Base-by-base conservation (phyloP, 1,140 invertebrate species). In the Holotrichia oblita region DNA sequence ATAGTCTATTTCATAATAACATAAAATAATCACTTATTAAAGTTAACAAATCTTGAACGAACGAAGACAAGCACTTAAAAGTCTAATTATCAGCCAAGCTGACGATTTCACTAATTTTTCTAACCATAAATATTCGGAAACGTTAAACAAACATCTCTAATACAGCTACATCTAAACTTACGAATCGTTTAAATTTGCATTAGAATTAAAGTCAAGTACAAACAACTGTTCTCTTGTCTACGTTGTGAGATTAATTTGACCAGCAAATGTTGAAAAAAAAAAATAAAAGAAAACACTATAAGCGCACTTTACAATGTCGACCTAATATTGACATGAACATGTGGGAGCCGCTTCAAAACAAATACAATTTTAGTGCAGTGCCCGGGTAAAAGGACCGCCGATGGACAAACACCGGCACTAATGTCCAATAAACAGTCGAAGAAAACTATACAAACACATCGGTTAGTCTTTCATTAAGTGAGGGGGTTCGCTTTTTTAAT, bases 401-500 rank as follows among this genome's bases (percentile, higher is more conserved):
- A 12, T 69, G 61, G 27, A 34, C 61, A 69, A 69, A 69, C 61
- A 69, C 22, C 2, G 61, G 20, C 61, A 69, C 61, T 69, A 69
- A 69, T 69, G 61, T 69, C 61, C 61, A 22, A 69, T 69, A 69
- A 69, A 69, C 61, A 69, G 20, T 27, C 61, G 61, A 69, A 69
- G 61, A 69, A 69, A 69, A 69, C 61, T 69, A n/a, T 27, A 22
- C 61, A 69, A 69, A 69, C 61, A 34, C 61, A 34, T 69, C 61
- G 61, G 61, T 69, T 69, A 69, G 61, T 34, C 61, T 69, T 69
- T 69, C 61, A 69, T 69, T 69, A 69, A 69, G 61, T 69, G 22
- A 27, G 61, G 61, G 20, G 61, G 61, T 22, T 27, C 61, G 61
- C 61, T 14, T 69, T 69, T 69, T 69, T 69, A 69, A 69, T 69